These are phyloP conservation scores for Stenolophus ochropezus DNA, from an alignment of 2,888 invertebrate species.

Conservation along the genomic window DNA sequence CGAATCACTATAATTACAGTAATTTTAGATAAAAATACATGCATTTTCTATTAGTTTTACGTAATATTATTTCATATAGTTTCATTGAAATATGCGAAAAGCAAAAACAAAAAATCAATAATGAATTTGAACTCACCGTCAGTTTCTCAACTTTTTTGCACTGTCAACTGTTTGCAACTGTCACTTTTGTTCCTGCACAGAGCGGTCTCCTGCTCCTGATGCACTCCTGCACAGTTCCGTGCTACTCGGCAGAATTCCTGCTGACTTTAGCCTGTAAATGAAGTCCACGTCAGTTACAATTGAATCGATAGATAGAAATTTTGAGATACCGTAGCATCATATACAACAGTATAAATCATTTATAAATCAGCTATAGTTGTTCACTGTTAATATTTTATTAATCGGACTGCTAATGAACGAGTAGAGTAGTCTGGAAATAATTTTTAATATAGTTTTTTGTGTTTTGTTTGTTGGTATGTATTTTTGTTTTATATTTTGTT, in stretches of 20 bases:
- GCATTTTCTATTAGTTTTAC: neutral
- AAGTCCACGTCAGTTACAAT: slow-evolving; percentile 49
- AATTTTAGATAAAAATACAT: neutral
- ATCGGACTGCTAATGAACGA: neutral
- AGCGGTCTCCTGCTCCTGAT: neutral
- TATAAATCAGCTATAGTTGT: neutral
- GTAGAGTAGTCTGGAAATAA: neutral
- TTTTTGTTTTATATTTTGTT: neutral
- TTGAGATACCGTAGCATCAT: neutral
- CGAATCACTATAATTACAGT: neutral
- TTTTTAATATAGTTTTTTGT: neutral
- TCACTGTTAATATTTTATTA: neutral
- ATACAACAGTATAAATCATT: neutral
- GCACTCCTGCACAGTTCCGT: neutral
- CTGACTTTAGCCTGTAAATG: slow-evolving; percentile 3
- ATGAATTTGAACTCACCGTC: neutral
- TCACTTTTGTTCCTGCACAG: neutral
- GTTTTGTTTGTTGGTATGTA: neutral
- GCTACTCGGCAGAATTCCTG: neutral
- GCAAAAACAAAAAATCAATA: too few species aligned
- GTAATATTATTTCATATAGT: neutral
- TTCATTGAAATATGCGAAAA: too few species aligned
- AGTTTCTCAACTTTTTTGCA: neutral
- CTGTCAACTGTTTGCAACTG: neutral
- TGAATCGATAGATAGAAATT: slow-evolving; percentile 25